Evolutionary conservation across 2,797 vertebrate species (phyloP).

Genomic region (Sebastes taczanowskii): DNA sequence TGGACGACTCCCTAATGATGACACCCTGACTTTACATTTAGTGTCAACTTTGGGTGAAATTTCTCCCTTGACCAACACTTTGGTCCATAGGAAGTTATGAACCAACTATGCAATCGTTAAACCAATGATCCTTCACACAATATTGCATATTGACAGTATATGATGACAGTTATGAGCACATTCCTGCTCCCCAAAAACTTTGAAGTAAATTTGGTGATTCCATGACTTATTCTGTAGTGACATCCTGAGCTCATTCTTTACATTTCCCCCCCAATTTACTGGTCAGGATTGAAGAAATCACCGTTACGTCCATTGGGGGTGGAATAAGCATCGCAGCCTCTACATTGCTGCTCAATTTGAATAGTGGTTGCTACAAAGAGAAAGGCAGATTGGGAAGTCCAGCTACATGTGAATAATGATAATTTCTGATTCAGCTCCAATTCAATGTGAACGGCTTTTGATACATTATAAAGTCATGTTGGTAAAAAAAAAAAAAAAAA

Average conservation of each 20-base stretch:
- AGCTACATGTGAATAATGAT: not conserved
- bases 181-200: not conserved
- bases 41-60: accelerated
- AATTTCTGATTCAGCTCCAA: conserved; percentile 1
- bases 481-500: not conserved
- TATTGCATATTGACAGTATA: not conserved
- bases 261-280: not conserved
- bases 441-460: conserved; percentile 15
- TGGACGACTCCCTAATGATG: not conserved
- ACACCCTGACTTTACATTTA: not conserved
- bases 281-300: not conserved
- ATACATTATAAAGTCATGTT: conserved; percentile 20
- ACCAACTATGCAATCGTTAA: not conserved
- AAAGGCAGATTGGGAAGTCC: not conserved
- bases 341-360: not conserved
- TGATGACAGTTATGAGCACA: not conserved
- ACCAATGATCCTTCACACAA: not conserved
- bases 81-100: not conserved
- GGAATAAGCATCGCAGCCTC: not conserved
- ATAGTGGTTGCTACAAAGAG: not conserved
- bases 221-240: not conserved
- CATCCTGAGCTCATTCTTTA: not conserved
- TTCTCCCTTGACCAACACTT: not conserved
- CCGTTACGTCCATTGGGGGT: too few relatives aligned
- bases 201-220: not conserved